phyloP scores from a whole-genome alignment of 1,140 invertebrate species.

The Cotesia chilonis region DNA sequence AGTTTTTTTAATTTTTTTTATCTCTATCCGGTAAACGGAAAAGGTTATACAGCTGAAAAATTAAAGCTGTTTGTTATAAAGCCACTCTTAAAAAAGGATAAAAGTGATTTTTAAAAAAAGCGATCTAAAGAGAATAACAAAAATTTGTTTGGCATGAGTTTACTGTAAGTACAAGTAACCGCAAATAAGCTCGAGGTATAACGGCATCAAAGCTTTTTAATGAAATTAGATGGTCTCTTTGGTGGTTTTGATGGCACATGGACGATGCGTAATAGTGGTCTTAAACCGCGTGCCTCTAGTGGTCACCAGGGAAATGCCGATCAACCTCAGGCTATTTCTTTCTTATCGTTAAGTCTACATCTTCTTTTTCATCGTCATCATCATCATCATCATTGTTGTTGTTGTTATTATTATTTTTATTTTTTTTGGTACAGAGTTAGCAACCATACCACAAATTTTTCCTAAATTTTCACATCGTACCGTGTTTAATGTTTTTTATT shows the following conservation, averaged over 20 bases:
- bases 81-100: not conserved
- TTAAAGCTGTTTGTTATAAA: not conserved
- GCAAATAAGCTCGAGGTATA: slow-evolving; percentile 7
- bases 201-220: slow-evolving; percentile 57
- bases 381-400: slow-evolving; percentile 27
- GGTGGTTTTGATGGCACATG: slow-evolving; percentile 46
- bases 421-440: too few relatives aligned
- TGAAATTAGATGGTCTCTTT: slow-evolving; percentile 54
- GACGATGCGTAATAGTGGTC: slow-evolving; percentile 47
- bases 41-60: not conserved
- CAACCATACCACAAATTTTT: not conserved
- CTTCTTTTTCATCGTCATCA: slow-evolving; percentile 36
- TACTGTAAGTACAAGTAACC: not conserved
- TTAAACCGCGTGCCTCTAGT: slow-evolving; percentile 38
- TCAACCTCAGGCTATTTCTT: slow-evolving; percentile 33
- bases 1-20: too few relatives aligned
- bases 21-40: not conserved
- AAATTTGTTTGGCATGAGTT: slow-evolving; percentile 27
- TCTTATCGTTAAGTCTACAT: slow-evolving; percentile 11
- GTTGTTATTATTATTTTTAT: too few relatives aligned
- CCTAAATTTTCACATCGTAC: not conserved
- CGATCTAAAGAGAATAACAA: slow-evolving; percentile 4
- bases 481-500: not conserved
- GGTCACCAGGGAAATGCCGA: slow-evolving; percentile 28
- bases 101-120: slow-evolving; percentile 10